These are phyloP conservation scores for Platysternon megacephalum DNA, from an alignment of 2,113 vertebrate species.

Conservation along the genomic window DNA sequence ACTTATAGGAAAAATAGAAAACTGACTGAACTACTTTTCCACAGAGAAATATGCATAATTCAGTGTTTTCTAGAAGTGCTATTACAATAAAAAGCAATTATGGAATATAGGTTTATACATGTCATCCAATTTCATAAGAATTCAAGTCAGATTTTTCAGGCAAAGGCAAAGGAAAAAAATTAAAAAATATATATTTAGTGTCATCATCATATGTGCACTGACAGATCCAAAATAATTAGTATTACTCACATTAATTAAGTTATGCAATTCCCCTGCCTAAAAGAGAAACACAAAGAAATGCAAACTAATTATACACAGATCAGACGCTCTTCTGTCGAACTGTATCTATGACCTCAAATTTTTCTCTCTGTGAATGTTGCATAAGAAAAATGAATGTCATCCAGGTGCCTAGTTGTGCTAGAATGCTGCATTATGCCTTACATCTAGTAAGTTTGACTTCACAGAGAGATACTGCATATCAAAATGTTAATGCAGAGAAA, in stretches of 20 bases:
- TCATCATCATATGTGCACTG: constrained; percentile 52
- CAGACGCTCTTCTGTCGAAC: neutral
- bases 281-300: constrained; percentile 15
- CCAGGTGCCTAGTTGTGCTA: neutral
- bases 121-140: constrained; percentile 63
- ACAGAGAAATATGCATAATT: neutral
- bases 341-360: neutral
- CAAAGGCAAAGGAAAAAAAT: constrained; percentile 7
- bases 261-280: constrained; percentile 31
- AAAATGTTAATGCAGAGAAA: constrained; percentile 11
- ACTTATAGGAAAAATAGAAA: neutral
- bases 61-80: neutral
- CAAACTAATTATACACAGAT: constrained; percentile 18
- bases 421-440: neutral
- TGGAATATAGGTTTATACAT: constrained; percentile 24
- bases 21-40: constrained; percentile 23
- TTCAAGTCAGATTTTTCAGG: constrained; percentile 36
- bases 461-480: neutral
- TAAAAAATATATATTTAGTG: constrained; percentile 3
- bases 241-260: constrained; percentile 52
- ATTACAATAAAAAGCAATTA: constrained; percentile 53
- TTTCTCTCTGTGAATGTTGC: fast-evolving
- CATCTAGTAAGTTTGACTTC: neutral
- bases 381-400: neutral
- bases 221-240: constrained; percentile 67